These are phyloP conservation scores for Micrasema longulum DNA, from an alignment of 1,140 invertebrate species.

Conservation along the genomic window DNA sequence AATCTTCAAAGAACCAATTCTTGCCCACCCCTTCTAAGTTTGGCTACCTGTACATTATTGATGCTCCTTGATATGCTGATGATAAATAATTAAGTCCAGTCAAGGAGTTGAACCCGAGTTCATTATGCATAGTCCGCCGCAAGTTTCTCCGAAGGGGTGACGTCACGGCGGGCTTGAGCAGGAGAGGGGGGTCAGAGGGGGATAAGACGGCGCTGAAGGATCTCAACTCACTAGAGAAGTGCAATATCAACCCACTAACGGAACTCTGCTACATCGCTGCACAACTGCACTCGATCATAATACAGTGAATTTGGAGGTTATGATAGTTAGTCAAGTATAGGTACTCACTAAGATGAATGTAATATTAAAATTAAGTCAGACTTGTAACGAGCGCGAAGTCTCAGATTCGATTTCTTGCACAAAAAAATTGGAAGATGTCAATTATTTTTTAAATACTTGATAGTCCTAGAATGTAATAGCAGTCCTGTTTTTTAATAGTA, in stretches of 20 bases:
- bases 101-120: conserved; percentile 53
- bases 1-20: background rate
- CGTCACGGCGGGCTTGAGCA: background rate
- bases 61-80: conserved; percentile 54
- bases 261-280: conserved; percentile 15
- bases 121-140: conserved; percentile 55
- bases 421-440: too few relatives aligned
- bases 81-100: conserved; percentile 56
- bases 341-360: too few relatives aligned
- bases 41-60: conserved; percentile 54
- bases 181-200: background rate
- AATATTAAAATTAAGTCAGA: too few relatives aligned
- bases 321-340: too few relatives aligned
- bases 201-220: conserved; percentile 10
- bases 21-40: conserved; percentile 46
- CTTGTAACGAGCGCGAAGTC: too few relatives aligned
- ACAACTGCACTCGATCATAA: conserved; percentile 19
- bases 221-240: background rate
- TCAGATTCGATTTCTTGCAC: too few relatives aligned
- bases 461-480: too few relatives aligned
- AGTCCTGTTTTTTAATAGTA: too few relatives aligned
- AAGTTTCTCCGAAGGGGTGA: conserved; percentile 41
- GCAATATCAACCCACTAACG: conserved; percentile 20
- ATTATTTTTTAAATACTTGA: too few relatives aligned
- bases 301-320: too few relatives aligned